Base-by-base conservation (phyloP, 92 coral and sea anemone genomes). In the Zoanthus gigantus region DNA sequence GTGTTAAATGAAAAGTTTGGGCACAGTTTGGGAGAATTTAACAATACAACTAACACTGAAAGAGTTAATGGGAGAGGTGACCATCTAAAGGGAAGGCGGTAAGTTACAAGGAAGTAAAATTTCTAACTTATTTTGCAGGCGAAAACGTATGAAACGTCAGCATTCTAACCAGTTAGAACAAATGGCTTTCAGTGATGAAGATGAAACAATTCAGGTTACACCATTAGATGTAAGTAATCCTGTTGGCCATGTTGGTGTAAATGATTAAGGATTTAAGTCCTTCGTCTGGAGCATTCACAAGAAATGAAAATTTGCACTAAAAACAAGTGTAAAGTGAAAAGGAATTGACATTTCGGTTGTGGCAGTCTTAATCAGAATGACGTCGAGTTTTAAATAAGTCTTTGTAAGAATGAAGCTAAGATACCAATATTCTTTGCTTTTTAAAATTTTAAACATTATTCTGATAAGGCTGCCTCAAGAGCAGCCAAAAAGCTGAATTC, bases 61-160 rank as follows among this genome's bases (percentile, higher is more conserved):
- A 47, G 52, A 47, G 9, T 50, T 50, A 50, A 50, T 7, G 56
- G 56, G 12, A 50, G 12, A 50, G 12, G 42, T 37, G 42, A 50
- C 9, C 12, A 50, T 50, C 56, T 50, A 6, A 63, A 17, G 69
- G 9, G 28, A 6, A 16, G 6, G n/a, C n/a, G 1, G 1, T 17
- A 63, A n/a, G 30, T 17, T 63, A 7, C 30, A 69, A 11, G 16
- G n/a, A 31, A 30, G 0, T 3, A 23, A 30, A 13, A 67, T 13
- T 8, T 69, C 1, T 9, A 31, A 31, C 31, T 10, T 23, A 9
- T 69, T 69, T 29, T 71, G 9, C 77, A 95, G 98, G 37, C 87
- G 90, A 80, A 95, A 91, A 86, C 89, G 98, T 34, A 90, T 91
- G 76, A 95, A 95, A 83, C 91, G 87, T 45, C 92, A 89, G 57